Base-by-base conservation (phyloP, 64 coral and sea anemone species). In the Actinia equina region DNA sequence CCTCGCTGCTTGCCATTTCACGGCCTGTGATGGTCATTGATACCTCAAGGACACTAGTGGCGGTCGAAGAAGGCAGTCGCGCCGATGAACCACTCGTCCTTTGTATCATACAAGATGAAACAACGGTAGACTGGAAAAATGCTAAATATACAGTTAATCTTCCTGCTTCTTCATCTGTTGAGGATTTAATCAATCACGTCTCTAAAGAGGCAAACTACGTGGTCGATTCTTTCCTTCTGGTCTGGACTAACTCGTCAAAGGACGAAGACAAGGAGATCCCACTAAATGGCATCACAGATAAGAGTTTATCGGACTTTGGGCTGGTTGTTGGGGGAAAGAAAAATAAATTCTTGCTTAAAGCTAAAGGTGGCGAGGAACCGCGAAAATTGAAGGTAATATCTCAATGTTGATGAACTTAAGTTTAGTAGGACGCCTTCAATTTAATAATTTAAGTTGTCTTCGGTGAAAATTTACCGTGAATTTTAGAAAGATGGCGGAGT, bases 41-140 rank as follows among this genome's bases (percentile, higher is more conserved):
- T 44, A 87, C 84, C 44, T 87, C 90, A 30, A 87, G 49, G 79
- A 77, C 71, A 12, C 41, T 92, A 80, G 90, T 92, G 8, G 20
- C 90, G 58, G 85, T 92, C 0, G 77, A 92, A 44, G 77, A 92
- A 71, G 17, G 23, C 37, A 26, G 74, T 62, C 19, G 41, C 2
- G 52, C 70, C 42, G 90, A 92, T 1, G 90, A 92, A 87, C 77
- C 90, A 7, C 67, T 51, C 69, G 85, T 92, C 43, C 15, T 92
- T 8, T 92, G 90, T 57, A 87, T 92, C n/a, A 54, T 92, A 20
- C 86, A 92, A 57, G 90, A 92, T 81, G 90, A 92, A 44, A 92
- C 90, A 9, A 87, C 49, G 5, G 7, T 64, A 3, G 85, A 92
- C 44, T 87, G 85, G 90, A 70, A 83, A 71, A 76, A 60, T 46